Percentiles rank a stretch among this genome's conserved stretches.
Conservation (phyloP, 2,797 vertebrate species). For the Gambelia wislizenii region DNA sequence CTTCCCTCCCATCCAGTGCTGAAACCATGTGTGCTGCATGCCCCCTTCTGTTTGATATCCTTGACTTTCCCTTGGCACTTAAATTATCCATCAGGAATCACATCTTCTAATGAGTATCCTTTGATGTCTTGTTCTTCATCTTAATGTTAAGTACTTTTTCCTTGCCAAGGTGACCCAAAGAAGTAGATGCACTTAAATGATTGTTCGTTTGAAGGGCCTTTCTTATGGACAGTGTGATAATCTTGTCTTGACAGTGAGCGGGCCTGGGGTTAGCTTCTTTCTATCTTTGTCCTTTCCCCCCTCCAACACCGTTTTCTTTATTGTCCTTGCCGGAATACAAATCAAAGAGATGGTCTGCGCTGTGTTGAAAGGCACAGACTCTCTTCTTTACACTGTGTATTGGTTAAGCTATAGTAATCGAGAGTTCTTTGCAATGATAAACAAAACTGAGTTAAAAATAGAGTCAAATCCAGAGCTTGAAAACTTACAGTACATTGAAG, state of each 20-base stretch:
- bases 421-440: not conserved
- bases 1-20: constrained; percentile 33
- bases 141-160: constrained; percentile 62
- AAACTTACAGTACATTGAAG: too few relatives aligned
- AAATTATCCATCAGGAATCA: constrained; percentile 69
- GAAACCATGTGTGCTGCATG: constrained; percentile 50
- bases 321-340: constrained; percentile 65
- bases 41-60: constrained; percentile 47
- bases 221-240: constrained; percentile 66
- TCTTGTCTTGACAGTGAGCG: constrained; percentile 66
- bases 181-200: constrained; percentile 65
- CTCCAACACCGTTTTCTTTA: constrained; percentile 44
- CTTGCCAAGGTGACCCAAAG: constrained; percentile 67
- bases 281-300: constrained; percentile 61
- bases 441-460: not conserved
- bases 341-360: constrained; percentile 61
- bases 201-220: constrained; percentile 65
- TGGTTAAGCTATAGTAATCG: constrained; percentile 5
- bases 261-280: constrained; percentile 65
- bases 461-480: too few relatives aligned
- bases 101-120: constrained; percentile 56
- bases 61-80: constrained; percentile 67
- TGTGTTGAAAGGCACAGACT: constrained; percentile 49
- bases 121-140: constrained; percentile 61
- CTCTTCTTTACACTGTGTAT: constrained; percentile 44